Base-by-base conservation (phyloP, 2,113 vertebrate genomes). In the Marmota flaviventris region DNA sequence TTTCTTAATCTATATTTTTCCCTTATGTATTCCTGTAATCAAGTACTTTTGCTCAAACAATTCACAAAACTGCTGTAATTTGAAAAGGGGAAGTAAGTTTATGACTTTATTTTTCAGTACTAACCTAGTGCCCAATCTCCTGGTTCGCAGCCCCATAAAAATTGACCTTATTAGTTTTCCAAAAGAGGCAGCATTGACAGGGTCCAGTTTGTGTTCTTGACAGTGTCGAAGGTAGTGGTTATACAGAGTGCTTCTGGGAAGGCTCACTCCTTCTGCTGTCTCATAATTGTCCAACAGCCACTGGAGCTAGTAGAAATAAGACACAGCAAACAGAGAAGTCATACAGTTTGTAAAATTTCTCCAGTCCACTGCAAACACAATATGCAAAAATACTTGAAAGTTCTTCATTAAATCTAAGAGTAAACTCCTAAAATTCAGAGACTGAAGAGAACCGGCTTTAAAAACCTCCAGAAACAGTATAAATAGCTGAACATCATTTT, bases 271-370 rank as follows among this genome's bases (percentile, higher is more conserved):
- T 98, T 99, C 99, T 97, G 99, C 99, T 89, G 99, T 99, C 98
- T 99, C 99, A 42, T 99, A 99, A 98, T 99, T 99, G 97, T 99
- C 99, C 98, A 99, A 98, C 94, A 99, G 98, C 99, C 99, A 99
- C 16, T 99, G 99, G 96, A 99, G 99, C 99, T 99, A 90, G 86
- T 97, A 91, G 77, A 98, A 78, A 98, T 48, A 96, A 89, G 97
- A 98, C 91, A 98, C 5, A 97, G 56, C 91, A 72, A 97, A 94
- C 75, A 97, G 91, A 97, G 90, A 96, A 97, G 91, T 75, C 89
- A 86, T 56, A 93, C 79, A 83, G 94, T 56, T 94, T 96, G 24
- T 90, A 96, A 95, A 97, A 89, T 27, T 48, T 85, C 70, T 84
- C 63, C 13, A 18, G 51, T 72, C 91, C 34, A 81, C 87, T 79